phyloP scores from a whole-genome alignment of 2,797 vertebrate species.

The Clarias platycephalus region DNA sequence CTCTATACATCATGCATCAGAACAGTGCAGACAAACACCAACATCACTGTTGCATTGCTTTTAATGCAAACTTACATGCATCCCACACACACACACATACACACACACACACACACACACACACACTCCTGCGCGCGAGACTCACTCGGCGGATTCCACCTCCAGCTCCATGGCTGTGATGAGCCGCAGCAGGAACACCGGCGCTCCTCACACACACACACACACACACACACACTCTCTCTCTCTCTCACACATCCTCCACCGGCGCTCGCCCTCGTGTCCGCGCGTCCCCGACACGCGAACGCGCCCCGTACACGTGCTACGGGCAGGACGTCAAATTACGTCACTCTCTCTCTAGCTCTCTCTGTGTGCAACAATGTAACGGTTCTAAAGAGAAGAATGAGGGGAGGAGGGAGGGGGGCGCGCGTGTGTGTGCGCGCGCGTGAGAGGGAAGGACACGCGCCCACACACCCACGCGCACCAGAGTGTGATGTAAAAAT shows the following conservation, averaged over 20 bases:
- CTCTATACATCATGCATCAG: not conserved
- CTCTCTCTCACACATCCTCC: not conserved
- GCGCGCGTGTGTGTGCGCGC: not conserved
- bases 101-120: not conserved
- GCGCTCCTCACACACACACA: too few relatives aligned
- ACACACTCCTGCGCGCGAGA: constrained; percentile 20
- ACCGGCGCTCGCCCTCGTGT: constrained; percentile 41
- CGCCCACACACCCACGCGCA: not conserved
- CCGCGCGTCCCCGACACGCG: constrained; percentile 67
- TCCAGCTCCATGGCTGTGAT: constrained; percentile 70
- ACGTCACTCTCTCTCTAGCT: not conserved
- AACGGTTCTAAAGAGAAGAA: not conserved
- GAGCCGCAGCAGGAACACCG: not conserved
- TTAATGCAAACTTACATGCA: not conserved
- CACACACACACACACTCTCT: too few relatives aligned
- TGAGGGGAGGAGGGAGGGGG: not conserved
- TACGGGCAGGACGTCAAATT: constrained; percentile 3
- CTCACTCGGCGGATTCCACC: constrained; percentile 80
- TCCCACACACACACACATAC: too few relatives aligned
- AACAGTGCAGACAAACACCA: not conserved
- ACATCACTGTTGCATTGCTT: not conserved
- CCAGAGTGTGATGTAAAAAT: not conserved
- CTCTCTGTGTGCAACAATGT: not conserved
- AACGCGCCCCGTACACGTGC: constrained; percentile 72
- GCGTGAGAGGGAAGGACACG: not conserved